Base-by-base conservation (phyloP, 2,888 invertebrate genomes). In the Minunthozetes semirufus region DNA sequence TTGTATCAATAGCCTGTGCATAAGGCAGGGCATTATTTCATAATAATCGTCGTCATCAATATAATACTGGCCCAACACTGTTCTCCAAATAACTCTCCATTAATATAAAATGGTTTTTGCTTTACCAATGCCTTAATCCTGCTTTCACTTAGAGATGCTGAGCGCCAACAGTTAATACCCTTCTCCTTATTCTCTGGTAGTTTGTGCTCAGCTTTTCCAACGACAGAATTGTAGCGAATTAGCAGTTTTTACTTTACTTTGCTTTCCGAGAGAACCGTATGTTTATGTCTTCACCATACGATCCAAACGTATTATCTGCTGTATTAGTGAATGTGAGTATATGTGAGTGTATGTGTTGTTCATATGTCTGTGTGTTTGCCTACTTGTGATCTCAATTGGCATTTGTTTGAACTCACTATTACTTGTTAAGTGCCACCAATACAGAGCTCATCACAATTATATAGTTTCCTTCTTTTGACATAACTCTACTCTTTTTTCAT, bases 31-130 rank as follows among this genome's bases (percentile, higher is more conserved):
- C 70, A 70, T 70, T 70, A 70, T 70, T 70, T 42, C 70, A 70
- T 70, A 19, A 70, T 70, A 70, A 70, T 70, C 70, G 27, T 70
- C 29, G 33, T 66, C 70, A 70, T 70, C 70, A 70, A 70, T 70
- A 70, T 70, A 70, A 70, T 70, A 42, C 70, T 48, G 25, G 42
- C 25, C 38, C 70, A 70, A 70, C 46, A 70, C 70, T 70, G 70
- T 70, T 70, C 70, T 46, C 70, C 48, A 70, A 70, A 70, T 70
- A 70, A 70, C 70, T 70, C 70, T 70, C 70, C 70, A 70, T 70
- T 70, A 70, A 70, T 70, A 70, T 19, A 70, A 70, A 66, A 70
- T 70, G 70, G 70, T 70, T 70, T 70, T 70, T 48, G 70, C 70
- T 70, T 25, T 70, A 48, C 70, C 70, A 70, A 19, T 70, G 70